These are phyloP conservation scores for Lophius americanus DNA, from an alignment of 2,797 vertebrate genomes.

Conservation along the genomic window DNA sequence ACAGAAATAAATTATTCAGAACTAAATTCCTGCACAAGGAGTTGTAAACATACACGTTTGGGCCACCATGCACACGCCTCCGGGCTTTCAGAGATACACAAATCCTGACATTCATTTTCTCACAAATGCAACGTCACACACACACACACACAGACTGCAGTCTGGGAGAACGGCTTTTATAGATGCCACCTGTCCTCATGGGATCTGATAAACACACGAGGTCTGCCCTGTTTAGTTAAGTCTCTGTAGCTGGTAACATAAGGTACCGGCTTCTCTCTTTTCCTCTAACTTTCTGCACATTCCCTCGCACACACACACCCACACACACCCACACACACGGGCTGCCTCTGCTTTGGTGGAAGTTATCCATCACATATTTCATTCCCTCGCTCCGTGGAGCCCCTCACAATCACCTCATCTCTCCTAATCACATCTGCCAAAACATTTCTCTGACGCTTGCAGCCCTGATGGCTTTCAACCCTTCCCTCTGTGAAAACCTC, in stretches of 20 bases:
- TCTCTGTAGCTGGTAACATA: conserved; percentile 52
- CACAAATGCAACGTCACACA: conserved; percentile 31
- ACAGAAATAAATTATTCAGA: conserved; percentile 7
- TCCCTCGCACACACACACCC: conserved; percentile 15
- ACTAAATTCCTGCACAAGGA: conserved; percentile 14
- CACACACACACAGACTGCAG: conserved; percentile 5
- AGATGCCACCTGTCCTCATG: conserved; percentile 57
- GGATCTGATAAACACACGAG: conserved; percentile 51
- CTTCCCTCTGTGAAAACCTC: conserved; percentile 9
- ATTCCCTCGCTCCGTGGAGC: conserved; percentile 50
- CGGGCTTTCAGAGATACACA: conserved; percentile 32
- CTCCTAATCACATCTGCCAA: conserved; percentile 71
- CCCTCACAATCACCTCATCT: conserved; percentile 70
- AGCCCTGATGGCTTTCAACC: conserved; percentile 37
- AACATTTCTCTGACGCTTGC: conserved; percentile 70
- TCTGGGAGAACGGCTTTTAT: conserved; percentile 47
- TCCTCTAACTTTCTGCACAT: conserved; percentile 21
- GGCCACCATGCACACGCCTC: conserved; percentile 24
- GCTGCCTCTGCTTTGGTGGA: conserved; percentile 54
- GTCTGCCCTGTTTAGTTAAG: conserved; percentile 42
- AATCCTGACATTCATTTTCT: conserved; percentile 48
- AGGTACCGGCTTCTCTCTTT: conserved; percentile 26
- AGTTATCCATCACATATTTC: conserved; percentile 74
- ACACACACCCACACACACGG: conserved; percentile 15
- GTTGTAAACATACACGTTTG: not conserved